Evolutionary conservation across 2,797 vertebrate genomes (phyloP), one percentile per base, ranked within the genome.

Genomic region (Alosa sapidissima): DNA sequence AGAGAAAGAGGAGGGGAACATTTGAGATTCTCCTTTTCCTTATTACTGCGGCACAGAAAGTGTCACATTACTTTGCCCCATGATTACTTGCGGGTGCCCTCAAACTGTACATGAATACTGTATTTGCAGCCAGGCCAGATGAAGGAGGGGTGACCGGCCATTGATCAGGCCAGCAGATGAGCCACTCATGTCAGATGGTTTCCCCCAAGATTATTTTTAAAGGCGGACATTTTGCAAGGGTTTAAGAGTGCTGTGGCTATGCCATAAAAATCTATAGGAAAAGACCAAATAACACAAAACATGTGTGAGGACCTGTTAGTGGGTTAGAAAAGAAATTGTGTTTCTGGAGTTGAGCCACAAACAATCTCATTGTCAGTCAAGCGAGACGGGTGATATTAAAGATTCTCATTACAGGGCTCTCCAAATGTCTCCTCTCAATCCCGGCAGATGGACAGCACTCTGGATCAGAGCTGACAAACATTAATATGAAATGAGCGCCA

Each of bases 401-500:
- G 90, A 90, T 91, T 91, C 90, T 91, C 88, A 92, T 92, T 91
- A 92, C 89, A 84, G 84, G 87, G 86, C 84, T 88, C 86, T 91
- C 88, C 68, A 83, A 89, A 84, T 87, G 86, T 91, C 91, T 90
- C 89, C 88, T 87, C 88, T 89, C 89, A 87, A 89, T 90, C 90
- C 87, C 82, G 52, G 24, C 86, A 75, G 87, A 90, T 78, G 72
- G 90, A 91, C 87, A 84, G 88, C 87, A 52, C 11, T 83, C 78
- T 81, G 86, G 87, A 91, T 91, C 88, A 88, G 87, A 90, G 85
- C 88, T 90, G 91, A 92, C 90, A 91, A 92, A 91, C 90, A 92
- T 91, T 90, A 90, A 91, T 91, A 91, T 88, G 89, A 88, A 89
- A 91, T 90, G 90, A 92, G 88, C 75, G 9, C 72, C 41, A 82